These are phyloP conservation scores for Dryas iulia DNA, from an alignment of 1,140 invertebrate genomes.

Conservation along the genomic window DNA sequence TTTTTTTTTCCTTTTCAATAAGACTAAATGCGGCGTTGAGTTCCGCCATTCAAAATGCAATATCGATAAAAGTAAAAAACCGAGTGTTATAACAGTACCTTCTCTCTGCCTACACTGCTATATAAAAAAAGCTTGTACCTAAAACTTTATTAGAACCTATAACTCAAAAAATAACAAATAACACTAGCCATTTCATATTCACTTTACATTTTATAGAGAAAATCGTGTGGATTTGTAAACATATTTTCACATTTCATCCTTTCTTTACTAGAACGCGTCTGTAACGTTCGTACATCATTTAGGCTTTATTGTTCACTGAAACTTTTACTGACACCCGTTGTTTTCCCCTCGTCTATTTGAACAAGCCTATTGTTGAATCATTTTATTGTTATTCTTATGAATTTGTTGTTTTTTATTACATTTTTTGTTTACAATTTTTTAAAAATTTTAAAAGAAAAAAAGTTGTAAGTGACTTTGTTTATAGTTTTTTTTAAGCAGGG, in stretches of 20 bases:
- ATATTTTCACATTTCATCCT: not conserved
- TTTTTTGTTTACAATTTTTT: not conserved
- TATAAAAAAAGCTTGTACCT: no score
- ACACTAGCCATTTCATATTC: not conserved
- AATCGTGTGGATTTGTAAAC: not conserved
- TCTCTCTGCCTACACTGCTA: no score
- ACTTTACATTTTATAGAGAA: not conserved
- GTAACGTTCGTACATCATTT: not conserved
- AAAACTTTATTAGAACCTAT: no score
- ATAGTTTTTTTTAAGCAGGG: no score
- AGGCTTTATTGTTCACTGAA: not conserved
- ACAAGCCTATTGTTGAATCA: not conserved
- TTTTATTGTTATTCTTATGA: slow-evolving; percentile 1
- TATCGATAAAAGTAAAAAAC: no score
- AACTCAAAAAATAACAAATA: not conserved
- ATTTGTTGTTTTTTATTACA: not conserved
- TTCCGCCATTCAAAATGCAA: no score
- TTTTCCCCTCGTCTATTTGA: not conserved
- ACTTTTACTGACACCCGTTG: not conserved
- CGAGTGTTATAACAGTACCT: no score
- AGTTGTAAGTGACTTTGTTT: no score
- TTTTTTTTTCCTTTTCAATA: no score
- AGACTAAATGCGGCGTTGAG: no score
- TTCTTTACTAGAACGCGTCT: not conserved
- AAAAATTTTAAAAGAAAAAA: no score